Base-by-base conservation (phyloP, 2,888 invertebrate genomes). In the Dimorphilus gyrociliatus region DNA sequence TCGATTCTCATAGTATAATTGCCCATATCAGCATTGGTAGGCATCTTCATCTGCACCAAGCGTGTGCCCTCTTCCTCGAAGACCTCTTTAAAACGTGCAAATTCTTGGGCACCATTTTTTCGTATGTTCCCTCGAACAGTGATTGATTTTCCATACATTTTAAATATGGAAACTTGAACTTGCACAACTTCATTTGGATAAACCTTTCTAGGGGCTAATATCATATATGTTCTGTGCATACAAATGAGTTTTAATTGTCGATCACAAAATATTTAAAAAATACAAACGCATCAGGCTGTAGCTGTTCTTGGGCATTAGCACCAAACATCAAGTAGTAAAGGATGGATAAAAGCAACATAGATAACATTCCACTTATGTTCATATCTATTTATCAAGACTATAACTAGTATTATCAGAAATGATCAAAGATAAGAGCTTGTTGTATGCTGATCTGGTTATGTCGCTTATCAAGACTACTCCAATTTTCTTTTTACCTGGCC, bases 121-220 rank as follows among this genome's bases (percentile, higher is more conserved):
- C 81, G 78, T 40, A 90, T 81, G 29, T 88, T 81, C 0, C 85
- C 79, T 37, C 82, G 71, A 2, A 90, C 76, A 2, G 77, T 78
- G 56, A 90, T 74, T 19, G 81, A 79, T 36, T 77, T 68, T 30
- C 75, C 74, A 5, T 80, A 75, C 51, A 60, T 38, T 23, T 75
- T 72, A 18, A 88, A 66, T 19, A 90, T 76, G 32, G 78, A 79
- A 0, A 81, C 85, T 0, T 79, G 77, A 4, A 88, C 75, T 50
- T 81, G 75, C 60, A 85, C 85, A 32, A 88, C 74, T 50, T 86
- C 81, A 0, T 81, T 82, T 0, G 92, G 90, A 3, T 88, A 72
- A 8, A 92, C 79, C 72, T 81, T 78, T 43, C 74, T 74, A 3
- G 88, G 85, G 1, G 88, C 82, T 17, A 90, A 78, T 39, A 92